Evolutionary conservation across 2,888 invertebrate species (phyloP).

Genomic region (Philhelius pedissequus): DNA sequence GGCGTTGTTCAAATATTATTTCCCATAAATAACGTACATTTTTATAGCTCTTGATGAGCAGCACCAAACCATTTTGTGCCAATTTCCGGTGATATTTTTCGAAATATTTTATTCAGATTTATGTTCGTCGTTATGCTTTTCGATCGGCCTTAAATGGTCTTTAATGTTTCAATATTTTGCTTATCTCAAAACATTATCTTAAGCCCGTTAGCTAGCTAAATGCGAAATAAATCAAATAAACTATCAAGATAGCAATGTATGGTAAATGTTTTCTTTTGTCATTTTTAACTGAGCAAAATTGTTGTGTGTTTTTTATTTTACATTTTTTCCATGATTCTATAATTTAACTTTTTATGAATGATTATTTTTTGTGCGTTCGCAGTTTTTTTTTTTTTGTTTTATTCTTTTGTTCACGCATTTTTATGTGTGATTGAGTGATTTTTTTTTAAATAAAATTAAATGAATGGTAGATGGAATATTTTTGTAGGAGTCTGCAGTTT

Average conservation of each 20-base stretch:
- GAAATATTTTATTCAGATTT: background rate
- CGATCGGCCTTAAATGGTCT: background rate
- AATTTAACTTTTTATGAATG: background rate
- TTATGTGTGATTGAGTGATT: background rate
- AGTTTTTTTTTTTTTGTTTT: background rate
- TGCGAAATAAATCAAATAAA: conserved; percentile 11
- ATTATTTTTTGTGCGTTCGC: background rate
- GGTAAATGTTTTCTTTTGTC: background rate
- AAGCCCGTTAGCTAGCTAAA: background rate
- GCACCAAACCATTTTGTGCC: background rate
- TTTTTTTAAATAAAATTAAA: background rate
- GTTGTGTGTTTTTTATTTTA: background rate
- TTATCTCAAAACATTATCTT: conserved; percentile 3
- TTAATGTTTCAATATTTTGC: background rate
- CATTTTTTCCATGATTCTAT: background rate
- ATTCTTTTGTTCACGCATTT: conserved; percentile 1
- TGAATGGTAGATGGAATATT: background rate
- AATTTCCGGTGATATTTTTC: background rate
- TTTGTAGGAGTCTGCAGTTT: background rate
- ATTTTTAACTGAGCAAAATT: background rate
- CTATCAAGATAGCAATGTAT: background rate
- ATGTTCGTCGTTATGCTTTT: background rate
- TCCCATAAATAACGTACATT: background rate
- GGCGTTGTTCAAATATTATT: background rate
- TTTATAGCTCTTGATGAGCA: background rate